These are phyloP conservation scores for Planiliza haematocheilus DNA, from an alignment of 2,113 vertebrate species.

Conservation along the genomic window DNA sequence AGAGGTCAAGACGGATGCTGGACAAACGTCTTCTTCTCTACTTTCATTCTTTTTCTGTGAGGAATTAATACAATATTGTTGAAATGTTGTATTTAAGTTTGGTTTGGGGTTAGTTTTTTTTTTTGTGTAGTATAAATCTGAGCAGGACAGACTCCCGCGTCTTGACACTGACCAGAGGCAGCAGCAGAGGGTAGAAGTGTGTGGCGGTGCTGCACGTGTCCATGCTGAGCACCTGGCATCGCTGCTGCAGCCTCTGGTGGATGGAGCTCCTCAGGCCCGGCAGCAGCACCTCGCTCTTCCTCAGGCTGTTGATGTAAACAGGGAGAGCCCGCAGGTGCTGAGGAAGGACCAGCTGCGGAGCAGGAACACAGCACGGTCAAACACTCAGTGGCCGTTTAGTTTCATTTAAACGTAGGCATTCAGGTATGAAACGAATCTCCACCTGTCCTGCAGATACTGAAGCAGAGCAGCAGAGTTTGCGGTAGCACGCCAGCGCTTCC, in stretches of 20 bases:
- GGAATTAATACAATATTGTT: too few relatives aligned
- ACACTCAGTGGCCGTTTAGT: fast-evolving
- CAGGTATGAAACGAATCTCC: neutral
- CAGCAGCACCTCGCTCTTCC: slow-evolving; percentile 85
- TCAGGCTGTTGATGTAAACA: slow-evolving; percentile 84
- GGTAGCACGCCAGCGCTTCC: slow-evolving; percentile 78
- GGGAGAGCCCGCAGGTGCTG: slow-evolving; percentile 82
- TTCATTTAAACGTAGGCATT: too few relatives aligned
- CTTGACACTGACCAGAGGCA: slow-evolving; percentile 75
- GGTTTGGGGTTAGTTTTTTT: too few relatives aligned
- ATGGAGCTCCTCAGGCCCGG: slow-evolving; percentile 81
- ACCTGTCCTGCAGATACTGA: slow-evolving; percentile 82
- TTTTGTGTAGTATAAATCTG: too few relatives aligned
- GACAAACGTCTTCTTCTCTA: too few relatives aligned
- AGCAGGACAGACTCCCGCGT: neutral
- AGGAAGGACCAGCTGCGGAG: slow-evolving; percentile 82
- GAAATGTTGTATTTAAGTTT: too few relatives aligned
- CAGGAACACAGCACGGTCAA: neutral
- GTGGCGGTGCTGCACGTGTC: slow-evolving; percentile 71
- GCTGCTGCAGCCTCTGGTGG: slow-evolving; percentile 80
- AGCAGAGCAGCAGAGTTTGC: slow-evolving; percentile 82
- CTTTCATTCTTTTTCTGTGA: too few relatives aligned
- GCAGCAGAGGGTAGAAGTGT: slow-evolving; percentile 83
- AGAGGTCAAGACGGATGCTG: too few relatives aligned
- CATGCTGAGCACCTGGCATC: slow-evolving; percentile 79